These are phyloP conservation scores for Podargus strigoides DNA, from an alignment of 2,797 vertebrate genomes.

Conservation along the genomic window DNA sequence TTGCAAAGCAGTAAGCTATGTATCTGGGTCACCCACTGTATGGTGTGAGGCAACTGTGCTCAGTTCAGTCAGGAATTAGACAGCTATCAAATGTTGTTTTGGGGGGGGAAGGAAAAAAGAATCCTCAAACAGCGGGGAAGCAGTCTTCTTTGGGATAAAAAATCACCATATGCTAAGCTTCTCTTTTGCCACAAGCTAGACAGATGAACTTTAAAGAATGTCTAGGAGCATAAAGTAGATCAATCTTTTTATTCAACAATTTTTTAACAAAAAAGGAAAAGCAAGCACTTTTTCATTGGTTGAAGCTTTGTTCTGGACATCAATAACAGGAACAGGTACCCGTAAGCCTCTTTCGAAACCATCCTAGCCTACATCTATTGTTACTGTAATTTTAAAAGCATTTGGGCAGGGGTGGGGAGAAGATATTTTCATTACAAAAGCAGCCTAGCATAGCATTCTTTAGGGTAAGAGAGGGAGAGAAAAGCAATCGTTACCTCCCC, in stretches of 20 bases:
- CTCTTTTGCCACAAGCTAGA: constrained; percentile 19
- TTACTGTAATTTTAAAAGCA: background rate
- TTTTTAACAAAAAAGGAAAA: constrained; percentile 21
- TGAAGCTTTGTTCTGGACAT: background rate
- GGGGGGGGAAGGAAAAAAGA: background rate
- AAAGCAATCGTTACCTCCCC: background rate
- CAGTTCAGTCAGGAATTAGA: constrained; percentile 44
- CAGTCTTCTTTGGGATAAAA: constrained; percentile 13
- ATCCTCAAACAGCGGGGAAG: background rate
- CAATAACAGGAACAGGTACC: background rate
- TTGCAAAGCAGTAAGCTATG: constrained; percentile 43
- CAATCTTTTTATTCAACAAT: background rate
- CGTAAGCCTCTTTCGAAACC: background rate
- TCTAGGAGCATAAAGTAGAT: background rate
- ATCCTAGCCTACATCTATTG: background rate
- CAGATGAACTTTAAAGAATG: background rate
- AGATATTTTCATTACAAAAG: background rate
- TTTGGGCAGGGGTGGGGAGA: fast-evolving
- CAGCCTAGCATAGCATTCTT: background rate
- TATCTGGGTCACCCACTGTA: constrained; percentile 63
- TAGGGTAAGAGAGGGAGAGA: background rate
- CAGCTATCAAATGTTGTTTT: background rate
- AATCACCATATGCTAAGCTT: constrained; percentile 28
- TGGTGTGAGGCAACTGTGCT: constrained; percentile 17
- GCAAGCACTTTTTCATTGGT: background rate